Evolutionary conservation across 2,888 invertebrate species (phyloP).

Genomic region (Troglohyphantes excavatus): DNA sequence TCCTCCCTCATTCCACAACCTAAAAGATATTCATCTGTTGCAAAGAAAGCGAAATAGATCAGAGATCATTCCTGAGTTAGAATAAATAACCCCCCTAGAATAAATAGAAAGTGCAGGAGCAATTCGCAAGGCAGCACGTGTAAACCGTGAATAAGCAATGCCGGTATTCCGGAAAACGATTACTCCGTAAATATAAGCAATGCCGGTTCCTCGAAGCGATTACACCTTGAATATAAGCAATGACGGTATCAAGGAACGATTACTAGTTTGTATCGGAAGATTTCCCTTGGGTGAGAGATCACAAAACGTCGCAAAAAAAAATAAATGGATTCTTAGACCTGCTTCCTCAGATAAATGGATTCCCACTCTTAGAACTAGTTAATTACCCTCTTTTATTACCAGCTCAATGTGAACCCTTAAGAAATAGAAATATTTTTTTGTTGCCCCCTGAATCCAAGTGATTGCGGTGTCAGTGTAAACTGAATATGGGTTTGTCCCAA

Average conservation of each 20-base stretch:
- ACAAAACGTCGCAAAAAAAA: constrained; percentile 48
- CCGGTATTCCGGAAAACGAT: background rate
- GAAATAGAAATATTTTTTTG: constrained; percentile 35
- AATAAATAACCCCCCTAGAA: constrained; percentile 53
- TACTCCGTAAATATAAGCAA: background rate
- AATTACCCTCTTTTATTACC: constrained; percentile 74
- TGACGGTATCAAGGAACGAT: constrained; percentile 48
- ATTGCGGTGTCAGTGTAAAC: constrained; percentile 67
- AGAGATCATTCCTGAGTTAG: constrained; percentile 15
- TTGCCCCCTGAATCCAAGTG: constrained; percentile 9
- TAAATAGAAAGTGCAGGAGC: background rate
- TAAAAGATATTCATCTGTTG: background rate
- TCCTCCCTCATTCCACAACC: background rate
- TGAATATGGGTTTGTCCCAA: constrained; percentile 55
- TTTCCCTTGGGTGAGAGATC: constrained; percentile 55
- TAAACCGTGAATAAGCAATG: constrained; percentile 57
- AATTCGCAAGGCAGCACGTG: constrained; percentile 51
- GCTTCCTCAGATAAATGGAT: constrained; percentile 53
- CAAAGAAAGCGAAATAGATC: background rate
- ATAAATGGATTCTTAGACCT: constrained; percentile 31
- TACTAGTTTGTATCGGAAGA: constrained; percentile 58
- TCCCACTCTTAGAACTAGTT: constrained; percentile 41
- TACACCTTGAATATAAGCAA: constrained; percentile 51
- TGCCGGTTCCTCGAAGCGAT: background rate
- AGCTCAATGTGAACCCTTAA: constrained; percentile 19